Base-by-base conservation (phyloP, 2,888 invertebrate genomes). In the Limenitis camilla region DNA sequence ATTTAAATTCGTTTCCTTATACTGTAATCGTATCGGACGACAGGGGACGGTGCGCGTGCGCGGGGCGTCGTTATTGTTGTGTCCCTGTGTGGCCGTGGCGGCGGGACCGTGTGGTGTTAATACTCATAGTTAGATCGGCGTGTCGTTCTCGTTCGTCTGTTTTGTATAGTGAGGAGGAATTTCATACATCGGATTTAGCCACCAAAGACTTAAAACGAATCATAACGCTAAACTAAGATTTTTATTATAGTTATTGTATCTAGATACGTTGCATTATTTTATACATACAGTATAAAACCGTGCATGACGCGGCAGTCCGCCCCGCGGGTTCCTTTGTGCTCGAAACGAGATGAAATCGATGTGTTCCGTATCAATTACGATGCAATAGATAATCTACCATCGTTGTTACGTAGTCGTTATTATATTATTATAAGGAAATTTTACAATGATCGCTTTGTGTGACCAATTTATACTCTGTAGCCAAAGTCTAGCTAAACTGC, bases 351-450 rank as follows among this genome's bases (percentile, higher is more conserved):
- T 69, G 69, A 72, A 73, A 77, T 67, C 67, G 66, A 78, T 76
- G 77, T 79, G 78, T 81, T 81, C 78, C 70, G 66, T 68, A 76
- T 75, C 71, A 74, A 80, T 74, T 78, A 72, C 66, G 76, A 77
- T 76, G 73, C 75, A 78, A 81, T 78, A 79, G 74, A 70, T 65
- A 72, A 70, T 76, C 75, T 74, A 76, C 76, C 74, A 76, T 74
- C 70, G 67, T 74, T 75, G 69, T 76, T 74, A 67, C 62, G 63
- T 69, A 67, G 65, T 68, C 65, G 59, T 69, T 56, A 52, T 33
- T 44, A 45, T 51, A 44, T 8, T 49, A 49, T 44, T 35, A 42
- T 55, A 52, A 56, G 49, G 56, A 58, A 56, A 56, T 59, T 52
- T 60, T 68, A 64, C 58, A 63, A 63, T 60, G 58, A 59, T 63